A percentile compares a stretch with the other conserved stretches of the same genome.
phyloP scores from a whole-genome alignment of 2,113 vertebrate genomes.

The Alectura lathami region DNA sequence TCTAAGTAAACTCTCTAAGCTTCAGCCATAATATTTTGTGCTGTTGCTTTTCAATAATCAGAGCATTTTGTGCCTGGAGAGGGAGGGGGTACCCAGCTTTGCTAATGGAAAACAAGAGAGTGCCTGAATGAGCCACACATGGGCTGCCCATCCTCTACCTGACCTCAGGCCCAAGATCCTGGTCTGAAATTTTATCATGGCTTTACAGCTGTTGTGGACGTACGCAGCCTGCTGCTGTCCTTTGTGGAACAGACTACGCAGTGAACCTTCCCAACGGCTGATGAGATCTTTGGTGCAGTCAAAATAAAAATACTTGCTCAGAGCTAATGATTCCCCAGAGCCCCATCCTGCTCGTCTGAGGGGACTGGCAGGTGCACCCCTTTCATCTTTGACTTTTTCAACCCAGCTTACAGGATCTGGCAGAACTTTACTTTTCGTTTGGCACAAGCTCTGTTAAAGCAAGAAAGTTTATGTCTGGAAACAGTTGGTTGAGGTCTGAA shows the following conservation, averaged over 20 bases:
- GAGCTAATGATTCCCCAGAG: not conserved
- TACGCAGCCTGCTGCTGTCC: fast-evolving
- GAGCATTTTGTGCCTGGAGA: not conserved
- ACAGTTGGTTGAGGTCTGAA: not conserved
- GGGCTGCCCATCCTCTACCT: not conserved
- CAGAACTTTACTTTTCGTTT: not conserved
- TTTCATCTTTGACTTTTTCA: constrained; percentile 24
- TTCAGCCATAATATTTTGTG: not conserved
- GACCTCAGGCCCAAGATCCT: not conserved
- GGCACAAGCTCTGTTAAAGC: not conserved
- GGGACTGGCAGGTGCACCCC: not conserved
- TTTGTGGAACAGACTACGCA: not conserved
- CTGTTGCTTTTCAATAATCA: not conserved
- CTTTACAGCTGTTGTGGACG: not conserved
- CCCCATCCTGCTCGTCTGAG: not conserved
- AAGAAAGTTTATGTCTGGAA: constrained; percentile 27
- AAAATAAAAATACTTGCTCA: not conserved
- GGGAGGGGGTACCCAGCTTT: not conserved
- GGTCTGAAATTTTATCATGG: not conserved
- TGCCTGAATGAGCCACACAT: not conserved
- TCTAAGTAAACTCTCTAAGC: not conserved
- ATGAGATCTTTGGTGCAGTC: not conserved
- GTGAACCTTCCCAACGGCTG: not conserved
- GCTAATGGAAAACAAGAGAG: not conserved
- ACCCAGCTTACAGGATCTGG: not conserved